A percentile compares a stretch with the other conserved stretches of the same genome.
phyloP scores from a whole-genome alignment of 2,113 vertebrate genomes.

The Formicarius rufipectus region DNA sequence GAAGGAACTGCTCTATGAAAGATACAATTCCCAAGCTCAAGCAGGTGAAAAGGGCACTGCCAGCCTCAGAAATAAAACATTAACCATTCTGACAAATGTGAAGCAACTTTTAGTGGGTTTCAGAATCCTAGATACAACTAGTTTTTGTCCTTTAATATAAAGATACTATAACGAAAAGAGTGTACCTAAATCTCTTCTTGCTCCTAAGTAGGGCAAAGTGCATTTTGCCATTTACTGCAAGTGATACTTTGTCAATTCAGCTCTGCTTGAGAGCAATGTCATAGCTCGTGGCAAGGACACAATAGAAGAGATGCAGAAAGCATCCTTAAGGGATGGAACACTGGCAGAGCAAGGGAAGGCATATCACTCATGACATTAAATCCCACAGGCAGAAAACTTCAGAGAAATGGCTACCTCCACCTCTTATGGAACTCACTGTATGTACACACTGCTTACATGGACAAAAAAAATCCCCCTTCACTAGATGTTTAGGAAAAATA shows the following conservation, averaged over 20 bases:
- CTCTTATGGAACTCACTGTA: not conserved
- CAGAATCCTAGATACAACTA: not conserved
- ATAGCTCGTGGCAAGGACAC: not conserved
- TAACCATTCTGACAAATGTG: not conserved
- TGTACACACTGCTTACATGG: rapidly evolving
- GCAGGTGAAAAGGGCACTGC: not conserved
- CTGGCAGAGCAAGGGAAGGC: not conserved
- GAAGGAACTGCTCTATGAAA: not conserved
- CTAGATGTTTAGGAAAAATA: not conserved
- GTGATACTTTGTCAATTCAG: not conserved
- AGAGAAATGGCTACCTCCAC: not conserved
- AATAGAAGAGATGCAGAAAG: not conserved
- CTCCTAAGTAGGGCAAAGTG: not conserved
- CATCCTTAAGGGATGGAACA: not conserved
- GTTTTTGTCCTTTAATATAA: not conserved
- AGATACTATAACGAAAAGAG: not conserved
- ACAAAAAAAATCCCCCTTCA: not conserved
- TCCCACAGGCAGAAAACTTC: not conserved
- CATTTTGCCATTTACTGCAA: not conserved
- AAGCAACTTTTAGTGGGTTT: not conserved
- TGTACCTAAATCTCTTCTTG: not conserved
- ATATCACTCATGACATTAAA: not conserved
- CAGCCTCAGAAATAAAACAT: not conserved
- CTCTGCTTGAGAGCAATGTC: not conserved
- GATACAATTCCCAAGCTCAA: not conserved